Conservation (phyloP, 2,888 invertebrate species). For the Corbicula japonica region DNA sequence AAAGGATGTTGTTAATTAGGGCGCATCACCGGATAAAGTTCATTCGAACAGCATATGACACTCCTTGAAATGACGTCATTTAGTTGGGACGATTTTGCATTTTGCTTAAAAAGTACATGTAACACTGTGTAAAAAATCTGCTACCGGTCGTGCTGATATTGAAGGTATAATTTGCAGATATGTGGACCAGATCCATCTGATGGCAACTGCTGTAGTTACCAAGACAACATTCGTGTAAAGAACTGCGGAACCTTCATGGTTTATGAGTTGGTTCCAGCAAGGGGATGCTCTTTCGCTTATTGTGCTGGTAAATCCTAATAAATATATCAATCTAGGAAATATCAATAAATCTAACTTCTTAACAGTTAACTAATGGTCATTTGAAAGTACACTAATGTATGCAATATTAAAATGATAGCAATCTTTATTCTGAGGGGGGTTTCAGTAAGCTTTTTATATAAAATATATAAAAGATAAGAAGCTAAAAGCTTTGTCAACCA, state of each 20-base stretch:
- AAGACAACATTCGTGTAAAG: constrained; percentile 32
- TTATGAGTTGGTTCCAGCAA: constrained; percentile 43
- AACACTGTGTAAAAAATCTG: neutral
- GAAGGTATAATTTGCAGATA: neutral
- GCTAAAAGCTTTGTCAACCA: neutral
- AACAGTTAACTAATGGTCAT: neutral
- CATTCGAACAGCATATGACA: neutral
- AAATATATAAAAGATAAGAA: neutral
- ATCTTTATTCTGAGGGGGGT: neutral
- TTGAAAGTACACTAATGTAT: neutral
- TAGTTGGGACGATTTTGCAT: neutral
- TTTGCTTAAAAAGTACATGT: neutral
- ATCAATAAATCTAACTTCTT: neutral
- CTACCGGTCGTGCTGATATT: neutral
- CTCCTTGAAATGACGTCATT: neutral
- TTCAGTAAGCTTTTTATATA: neutral
- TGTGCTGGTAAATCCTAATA: constrained; percentile 61
- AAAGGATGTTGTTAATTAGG: neutral
- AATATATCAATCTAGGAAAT: neutral
- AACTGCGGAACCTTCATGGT: constrained; percentile 57
- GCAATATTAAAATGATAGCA: neutral
- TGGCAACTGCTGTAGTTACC: constrained; percentile 33
- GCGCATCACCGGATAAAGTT: neutral
- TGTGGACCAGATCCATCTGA: neutral
- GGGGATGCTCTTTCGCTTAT: constrained; percentile 57